Evolutionary conservation across 2,797 vertebrate genomes (phyloP).

Genomic region (Rhinophrynus dorsalis): DNA sequence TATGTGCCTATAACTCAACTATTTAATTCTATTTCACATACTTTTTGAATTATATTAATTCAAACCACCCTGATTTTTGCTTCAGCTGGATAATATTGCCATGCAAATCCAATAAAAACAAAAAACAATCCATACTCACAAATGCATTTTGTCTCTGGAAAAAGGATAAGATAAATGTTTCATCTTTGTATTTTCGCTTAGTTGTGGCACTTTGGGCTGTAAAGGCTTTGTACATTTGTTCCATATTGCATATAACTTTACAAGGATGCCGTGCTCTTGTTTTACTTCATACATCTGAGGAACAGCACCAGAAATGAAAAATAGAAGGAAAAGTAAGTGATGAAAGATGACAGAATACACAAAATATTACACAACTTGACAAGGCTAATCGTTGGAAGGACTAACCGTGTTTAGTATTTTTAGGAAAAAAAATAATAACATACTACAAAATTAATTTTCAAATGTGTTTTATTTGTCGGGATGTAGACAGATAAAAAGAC

Average conservation of each 20-base stretch:
- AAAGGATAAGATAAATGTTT: constrained; percentile 90
- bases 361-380: too few relatives aligned
- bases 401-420: too few relatives aligned
- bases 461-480: too few relatives aligned
- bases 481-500: too few relatives aligned
- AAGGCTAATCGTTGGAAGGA: too few relatives aligned
- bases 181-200: constrained; percentile 66
- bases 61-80: neutral
- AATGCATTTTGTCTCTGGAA: constrained; percentile 90
- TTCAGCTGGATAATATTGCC: neutral
- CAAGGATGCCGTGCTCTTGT: constrained; percentile 76
- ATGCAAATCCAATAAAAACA: neutral
- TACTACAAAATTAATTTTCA: too few relatives aligned
- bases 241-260: constrained; percentile 72
- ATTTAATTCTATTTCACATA: constrained; percentile 23
- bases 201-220: constrained; percentile 82
- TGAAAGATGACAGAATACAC: constrained; percentile 14
- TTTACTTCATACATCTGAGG: constrained; percentile 85
- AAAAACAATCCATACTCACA: constrained; percentile 76
- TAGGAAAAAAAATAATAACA: too few relatives aligned
- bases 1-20: neutral
- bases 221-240: constrained; percentile 79
- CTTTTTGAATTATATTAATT: constrained; percentile 19
- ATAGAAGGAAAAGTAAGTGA: neutral
- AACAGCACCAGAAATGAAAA: constrained; percentile 12